Percentiles rank a stretch among this genome's conserved stretches.
Evolutionary conservation across 2,797 vertebrate species (phyloP).

Genomic region (Morelia viridis): DNA sequence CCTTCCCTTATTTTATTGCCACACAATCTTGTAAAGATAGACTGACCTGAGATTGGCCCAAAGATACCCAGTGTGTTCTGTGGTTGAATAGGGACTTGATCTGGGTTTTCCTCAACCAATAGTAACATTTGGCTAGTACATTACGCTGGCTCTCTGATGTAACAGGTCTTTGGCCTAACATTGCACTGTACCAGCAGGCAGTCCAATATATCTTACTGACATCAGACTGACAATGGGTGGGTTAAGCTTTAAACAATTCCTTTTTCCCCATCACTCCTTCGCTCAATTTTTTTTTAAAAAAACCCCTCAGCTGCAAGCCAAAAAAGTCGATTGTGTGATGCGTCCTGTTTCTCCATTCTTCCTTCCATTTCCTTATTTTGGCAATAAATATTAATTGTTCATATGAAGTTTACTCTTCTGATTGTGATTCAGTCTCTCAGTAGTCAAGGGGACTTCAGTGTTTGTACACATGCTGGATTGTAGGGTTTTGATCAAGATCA

Average conservation of each 20-base stretch:
- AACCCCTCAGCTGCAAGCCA: not conserved
- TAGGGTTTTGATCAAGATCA: slow-evolving; percentile 37
- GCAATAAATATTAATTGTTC: not conserved
- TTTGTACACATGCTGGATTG: not conserved
- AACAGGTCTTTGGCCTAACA: not conserved
- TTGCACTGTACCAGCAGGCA: not conserved
- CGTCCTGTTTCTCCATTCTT: not conserved
- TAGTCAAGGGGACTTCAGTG: not conserved
- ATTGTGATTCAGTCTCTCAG: not conserved
- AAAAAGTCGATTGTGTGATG: not conserved
- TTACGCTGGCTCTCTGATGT: not conserved
- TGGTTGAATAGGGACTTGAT: not conserved
- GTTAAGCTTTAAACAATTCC: not conserved
- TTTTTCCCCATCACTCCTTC: not conserved
- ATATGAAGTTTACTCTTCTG: not conserved
- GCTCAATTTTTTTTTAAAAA: not conserved
- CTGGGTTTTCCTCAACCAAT: not conserved
- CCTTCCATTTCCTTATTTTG: not conserved
- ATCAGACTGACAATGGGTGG: not conserved
- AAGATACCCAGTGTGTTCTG: not conserved
- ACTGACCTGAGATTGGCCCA: not conserved
- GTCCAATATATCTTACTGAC: not conserved
- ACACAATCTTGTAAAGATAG: not conserved
- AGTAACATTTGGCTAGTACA: not conserved
- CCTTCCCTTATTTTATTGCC: not conserved